Evolutionary conservation across 2,888 invertebrate genomes (phyloP), one percentile per base, ranked within the genome.

Genomic region (Drosophila falleni): DNA sequence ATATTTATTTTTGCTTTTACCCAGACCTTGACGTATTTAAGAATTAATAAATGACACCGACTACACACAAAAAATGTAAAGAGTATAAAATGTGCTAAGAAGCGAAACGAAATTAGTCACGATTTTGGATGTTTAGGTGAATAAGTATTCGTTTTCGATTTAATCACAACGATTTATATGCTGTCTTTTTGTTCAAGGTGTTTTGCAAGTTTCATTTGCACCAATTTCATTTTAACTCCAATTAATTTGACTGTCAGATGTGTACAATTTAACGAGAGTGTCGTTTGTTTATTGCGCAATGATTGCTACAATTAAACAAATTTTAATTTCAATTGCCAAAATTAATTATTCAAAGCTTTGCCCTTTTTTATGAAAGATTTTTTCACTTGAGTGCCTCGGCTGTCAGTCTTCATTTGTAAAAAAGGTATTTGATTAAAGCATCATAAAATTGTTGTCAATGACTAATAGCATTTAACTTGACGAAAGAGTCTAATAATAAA

Each of bases 1-100:
- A 31, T 54, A 15, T 26, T 23, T 11, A 51, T 31, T 41, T 23
- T 33, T 33, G 39, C 23, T 41, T 50, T 16, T 23, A 11, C 44
- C 33, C 44, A 44, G 19, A 16, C 2, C 42, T 59, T 16, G 23
- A 37, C 41, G 33, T 54, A n/a, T 53, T 59, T 42, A 53, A 26
- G 47, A 41, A 73, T 80, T 78, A 84, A 81, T 78, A 84, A 84
- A 80, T 68, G 85, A 69, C 71, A 84, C 58, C 53, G 64, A 69
- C 76, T 70, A 70, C 62, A 46, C 26, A 41, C 29, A 69, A 55
- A 71, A 75, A 41, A 47, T 55, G 50, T 46, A 58, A 16, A 47
- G 33, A 33, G 55, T 61, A 70, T 78, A 64, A 81, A 73, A 75
- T 60, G 60, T 64, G 68, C 37, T 35, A 58, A 64, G 75, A 72